Conservation (phyloP, 37 sponge, comb jelly and placozoan genomes). For the Hormiphora californensis region DNA sequence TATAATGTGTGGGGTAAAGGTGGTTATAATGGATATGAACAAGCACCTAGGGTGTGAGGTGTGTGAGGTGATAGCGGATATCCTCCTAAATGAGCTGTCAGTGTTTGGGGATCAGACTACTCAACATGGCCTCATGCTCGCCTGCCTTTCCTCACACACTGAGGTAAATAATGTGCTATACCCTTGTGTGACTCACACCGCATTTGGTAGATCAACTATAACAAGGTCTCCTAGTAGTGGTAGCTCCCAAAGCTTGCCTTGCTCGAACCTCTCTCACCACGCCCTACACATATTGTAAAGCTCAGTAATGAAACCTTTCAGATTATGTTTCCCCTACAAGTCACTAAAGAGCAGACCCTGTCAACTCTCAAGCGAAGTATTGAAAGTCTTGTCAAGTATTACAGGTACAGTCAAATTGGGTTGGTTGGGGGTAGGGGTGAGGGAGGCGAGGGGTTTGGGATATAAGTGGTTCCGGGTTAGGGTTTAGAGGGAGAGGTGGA, state of each 20-base stretch:
- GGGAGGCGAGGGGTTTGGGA: too few species aligned
- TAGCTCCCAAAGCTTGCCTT: too few species aligned
- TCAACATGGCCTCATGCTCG: constrained; percentile 9
- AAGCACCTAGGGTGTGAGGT: not conserved
- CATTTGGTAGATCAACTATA: too few species aligned
- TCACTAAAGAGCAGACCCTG: not conserved
- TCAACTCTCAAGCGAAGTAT: not conserved
- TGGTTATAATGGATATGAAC: constrained; percentile 9
- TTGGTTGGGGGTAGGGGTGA: too few species aligned
- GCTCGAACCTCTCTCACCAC: too few species aligned
- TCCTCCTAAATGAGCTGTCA: constrained; percentile 13
- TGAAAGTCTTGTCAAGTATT: not conserved
- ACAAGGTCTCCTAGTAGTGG: too few species aligned
- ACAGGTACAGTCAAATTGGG: too few species aligned
- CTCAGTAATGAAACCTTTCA: not conserved
- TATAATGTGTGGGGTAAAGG: constrained; percentile 32
- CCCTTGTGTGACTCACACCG: too few species aligned
- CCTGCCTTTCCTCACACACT: constrained; percentile 20
- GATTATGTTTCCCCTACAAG: constrained; percentile 14
- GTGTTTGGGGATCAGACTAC: not conserved
- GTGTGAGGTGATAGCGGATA: not conserved
- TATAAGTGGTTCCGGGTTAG: too few species aligned
- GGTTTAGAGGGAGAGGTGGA: too few species aligned
- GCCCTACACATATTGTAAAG: too few species aligned
- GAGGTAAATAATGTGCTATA: too few species aligned